phyloP scores from a whole-genome alignment of 2,113 vertebrate genomes.

The Crotalus horridus region DNA sequence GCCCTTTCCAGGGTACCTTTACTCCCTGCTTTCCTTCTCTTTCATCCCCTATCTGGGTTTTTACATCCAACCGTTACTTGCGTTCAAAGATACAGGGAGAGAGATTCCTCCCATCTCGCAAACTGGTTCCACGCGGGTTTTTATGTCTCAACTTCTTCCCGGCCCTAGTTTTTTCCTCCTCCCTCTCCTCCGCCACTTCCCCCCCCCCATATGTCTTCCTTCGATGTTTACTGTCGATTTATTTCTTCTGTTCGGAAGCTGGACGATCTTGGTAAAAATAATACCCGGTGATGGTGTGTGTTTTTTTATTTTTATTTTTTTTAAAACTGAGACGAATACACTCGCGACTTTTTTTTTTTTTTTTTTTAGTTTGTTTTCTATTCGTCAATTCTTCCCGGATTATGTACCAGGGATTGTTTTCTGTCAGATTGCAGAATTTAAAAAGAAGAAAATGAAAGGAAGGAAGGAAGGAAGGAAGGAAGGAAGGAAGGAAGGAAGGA shows the following conservation, averaged over 20 bases:
- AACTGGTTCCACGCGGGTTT: not conserved
- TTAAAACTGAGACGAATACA: not conserved
- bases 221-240: not conserved
- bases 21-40: slow-evolving; percentile 14
- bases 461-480: not conserved
- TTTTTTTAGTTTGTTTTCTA: not conserved
- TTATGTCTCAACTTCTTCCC: not conserved
- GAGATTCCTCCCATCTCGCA: slow-evolving; percentile 9
- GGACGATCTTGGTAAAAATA: not conserved
- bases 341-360: not conserved
- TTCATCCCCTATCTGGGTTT: not conserved
- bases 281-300: not conserved
- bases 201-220: no score
- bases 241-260: not conserved
- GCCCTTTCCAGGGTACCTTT: not conserved
- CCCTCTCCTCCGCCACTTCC: no score
- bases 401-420: not conserved
- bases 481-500: not conserved
- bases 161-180: not conserved
- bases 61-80: not conserved
- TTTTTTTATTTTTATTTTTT: not conserved
- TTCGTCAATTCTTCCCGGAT: not conserved
- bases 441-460: slow-evolving; percentile 11
- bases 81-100: no score
- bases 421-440: slow-evolving; percentile 46